These are phyloP conservation scores for Zosterops japonicus DNA, from an alignment of 2,113 vertebrate species.

Conservation along the genomic window DNA sequence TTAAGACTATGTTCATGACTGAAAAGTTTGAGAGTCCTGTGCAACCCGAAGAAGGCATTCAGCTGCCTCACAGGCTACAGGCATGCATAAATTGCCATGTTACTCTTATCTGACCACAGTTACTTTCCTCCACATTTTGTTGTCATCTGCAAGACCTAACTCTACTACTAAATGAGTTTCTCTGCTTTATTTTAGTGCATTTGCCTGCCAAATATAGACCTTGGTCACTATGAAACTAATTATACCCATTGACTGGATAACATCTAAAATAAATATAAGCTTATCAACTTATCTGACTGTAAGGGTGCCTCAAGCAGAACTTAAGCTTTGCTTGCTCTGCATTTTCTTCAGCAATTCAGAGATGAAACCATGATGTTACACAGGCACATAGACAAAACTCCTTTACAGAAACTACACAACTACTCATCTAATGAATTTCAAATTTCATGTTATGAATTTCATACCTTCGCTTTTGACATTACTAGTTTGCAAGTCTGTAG, in stretches of 20 bases:
- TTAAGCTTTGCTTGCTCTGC: background rate
- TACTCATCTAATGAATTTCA: background rate
- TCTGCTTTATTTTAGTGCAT: background rate
- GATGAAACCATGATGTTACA: background rate
- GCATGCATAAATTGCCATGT: fast-evolving
- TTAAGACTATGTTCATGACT: background rate
- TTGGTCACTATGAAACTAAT: background rate
- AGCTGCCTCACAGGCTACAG: background rate
- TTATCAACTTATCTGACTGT: background rate
- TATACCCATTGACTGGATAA: background rate
- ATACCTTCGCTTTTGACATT: conserved; percentile 96
- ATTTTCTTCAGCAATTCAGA: background rate
- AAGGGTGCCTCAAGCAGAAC: background rate
- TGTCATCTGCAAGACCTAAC: background rate
- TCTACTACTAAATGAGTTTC: background rate
- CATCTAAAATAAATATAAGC: background rate
- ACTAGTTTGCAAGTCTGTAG: conserved; percentile 87
- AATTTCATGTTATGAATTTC: background rate
- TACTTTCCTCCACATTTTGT: background rate
- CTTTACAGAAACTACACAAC: background rate
- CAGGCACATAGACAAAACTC: background rate
- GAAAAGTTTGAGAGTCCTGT: background rate
- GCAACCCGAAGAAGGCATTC: background rate
- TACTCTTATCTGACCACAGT: background rate
- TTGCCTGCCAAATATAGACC: background rate